Evolutionary conservation across 2,113 vertebrate species (phyloP).

Genomic region (Pygoscelis adeliae): DNA sequence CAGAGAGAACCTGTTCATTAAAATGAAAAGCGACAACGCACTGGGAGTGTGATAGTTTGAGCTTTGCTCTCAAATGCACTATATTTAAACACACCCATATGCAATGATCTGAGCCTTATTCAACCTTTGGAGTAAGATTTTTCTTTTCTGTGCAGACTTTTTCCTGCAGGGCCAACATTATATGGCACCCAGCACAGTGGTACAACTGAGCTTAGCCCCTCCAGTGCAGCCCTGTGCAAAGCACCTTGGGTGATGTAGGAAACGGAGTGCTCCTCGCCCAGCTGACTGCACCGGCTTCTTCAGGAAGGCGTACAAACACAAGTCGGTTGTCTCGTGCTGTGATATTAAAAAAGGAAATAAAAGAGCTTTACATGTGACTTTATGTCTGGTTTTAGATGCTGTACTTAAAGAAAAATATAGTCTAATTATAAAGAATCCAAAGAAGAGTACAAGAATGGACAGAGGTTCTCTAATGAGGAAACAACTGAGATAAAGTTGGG

Average conservation of each 20-base stretch:
- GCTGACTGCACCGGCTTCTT: background rate
- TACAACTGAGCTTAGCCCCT: background rate
- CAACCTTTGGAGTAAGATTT: background rate
- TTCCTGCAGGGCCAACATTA: background rate
- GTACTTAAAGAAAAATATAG: background rate
- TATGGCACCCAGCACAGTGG: background rate
- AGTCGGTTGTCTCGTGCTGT: background rate
- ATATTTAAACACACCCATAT: background rate
- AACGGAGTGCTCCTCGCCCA: fast-evolving
- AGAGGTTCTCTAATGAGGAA: background rate
- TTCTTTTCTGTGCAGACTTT: background rate
- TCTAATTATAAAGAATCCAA: background rate
- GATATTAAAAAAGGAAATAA: background rate
- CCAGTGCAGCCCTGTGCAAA: background rate
- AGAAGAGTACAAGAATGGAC: background rate
- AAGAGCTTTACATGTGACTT: background rate
- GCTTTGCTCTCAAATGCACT: background rate
- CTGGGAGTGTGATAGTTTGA: background rate
- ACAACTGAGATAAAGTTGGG: background rate
- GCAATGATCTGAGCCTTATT: background rate
- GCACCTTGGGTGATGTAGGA: background rate
- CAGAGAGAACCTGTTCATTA: background rate
- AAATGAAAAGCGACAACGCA: background rate
- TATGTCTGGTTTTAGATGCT: background rate
- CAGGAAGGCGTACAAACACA: background rate